Conservation (phyloP, 2,888 invertebrate genomes). For the Achlya flavicornis region DNA sequence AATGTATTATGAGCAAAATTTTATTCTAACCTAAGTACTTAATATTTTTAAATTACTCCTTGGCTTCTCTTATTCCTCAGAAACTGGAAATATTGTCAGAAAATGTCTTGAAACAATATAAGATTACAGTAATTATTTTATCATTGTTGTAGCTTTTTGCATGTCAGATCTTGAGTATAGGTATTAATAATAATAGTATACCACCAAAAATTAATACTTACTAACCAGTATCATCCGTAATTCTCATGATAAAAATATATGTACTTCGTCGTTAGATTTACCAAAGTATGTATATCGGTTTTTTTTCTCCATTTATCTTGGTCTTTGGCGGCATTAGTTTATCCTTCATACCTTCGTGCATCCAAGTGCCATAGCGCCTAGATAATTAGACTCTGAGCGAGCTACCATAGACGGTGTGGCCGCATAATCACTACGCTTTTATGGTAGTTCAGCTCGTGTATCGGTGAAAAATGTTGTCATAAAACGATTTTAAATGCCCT, state of each 20-base stretch:
- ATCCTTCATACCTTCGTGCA: conserved; percentile 64
- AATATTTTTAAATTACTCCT: background rate
- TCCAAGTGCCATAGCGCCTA: conserved; percentile 63
- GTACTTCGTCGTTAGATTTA: too few relatives aligned
- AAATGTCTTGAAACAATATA: too few relatives aligned
- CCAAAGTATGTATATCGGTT: conserved; percentile 28
- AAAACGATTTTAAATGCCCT: conserved; percentile 71
- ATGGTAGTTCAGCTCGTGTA: conserved; percentile 67
- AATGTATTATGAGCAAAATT: too few relatives aligned
- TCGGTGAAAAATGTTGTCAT: conserved; percentile 80
- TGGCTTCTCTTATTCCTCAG: background rate
- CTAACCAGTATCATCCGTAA: too few relatives aligned
- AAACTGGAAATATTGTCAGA: too few relatives aligned
- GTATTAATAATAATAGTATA: too few relatives aligned
- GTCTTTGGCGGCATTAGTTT: conserved; percentile 23
- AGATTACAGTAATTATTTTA: too few relatives aligned
- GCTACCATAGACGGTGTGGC: conserved; percentile 71
- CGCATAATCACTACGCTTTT: conserved; percentile 72
- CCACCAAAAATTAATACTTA: too few relatives aligned
- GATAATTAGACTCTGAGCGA: conserved; percentile 72
- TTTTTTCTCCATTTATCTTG: conserved; percentile 11
- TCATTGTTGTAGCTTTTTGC: too few relatives aligned
- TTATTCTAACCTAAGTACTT: too few relatives aligned
- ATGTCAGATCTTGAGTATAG: too few relatives aligned
- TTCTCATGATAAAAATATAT: too few relatives aligned